These are phyloP conservation scores for Diorhabda elongata DNA, from an alignment of 1,140 invertebrate species.

Conservation along the genomic window DNA sequence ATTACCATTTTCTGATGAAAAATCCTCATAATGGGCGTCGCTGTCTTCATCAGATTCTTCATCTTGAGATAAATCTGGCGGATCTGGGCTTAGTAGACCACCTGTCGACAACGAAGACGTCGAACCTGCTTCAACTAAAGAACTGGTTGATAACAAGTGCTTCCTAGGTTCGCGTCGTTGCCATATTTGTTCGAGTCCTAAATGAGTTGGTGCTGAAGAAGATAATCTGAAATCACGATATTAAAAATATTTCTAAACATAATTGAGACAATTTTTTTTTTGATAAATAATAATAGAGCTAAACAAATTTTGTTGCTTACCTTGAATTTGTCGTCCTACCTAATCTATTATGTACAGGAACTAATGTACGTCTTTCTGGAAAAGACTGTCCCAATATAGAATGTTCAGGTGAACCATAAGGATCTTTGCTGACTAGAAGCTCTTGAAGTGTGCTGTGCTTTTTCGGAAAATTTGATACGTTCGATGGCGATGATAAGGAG, in stretches of 20 bases:
- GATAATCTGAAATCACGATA: conserved; percentile 61
- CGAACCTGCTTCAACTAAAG: conserved; percentile 77
- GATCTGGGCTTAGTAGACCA: conserved; percentile 76
- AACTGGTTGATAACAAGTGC: conserved; percentile 81
- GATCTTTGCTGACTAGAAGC: conserved; percentile 59
- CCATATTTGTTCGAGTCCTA: conserved; percentile 80
- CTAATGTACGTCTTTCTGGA: conserved; percentile 42
- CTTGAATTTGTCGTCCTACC: conserved; percentile 16
- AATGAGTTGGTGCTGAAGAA: conserved; percentile 77
- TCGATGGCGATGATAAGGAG: conserved; percentile 26
- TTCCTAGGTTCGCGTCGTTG: conserved; percentile 76
- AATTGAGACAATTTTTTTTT: neutral
- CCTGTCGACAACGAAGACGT: conserved; percentile 82
- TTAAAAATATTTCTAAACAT: neutral
- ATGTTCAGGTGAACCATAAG: conserved; percentile 53
- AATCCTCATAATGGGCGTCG: conserved; percentile 82
- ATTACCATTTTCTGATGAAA: conserved; percentile 72
- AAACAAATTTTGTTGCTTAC: neutral
- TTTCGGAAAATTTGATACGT: conserved; percentile 49
- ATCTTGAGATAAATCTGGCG: conserved; percentile 76
- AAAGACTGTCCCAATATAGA: conserved; percentile 57
- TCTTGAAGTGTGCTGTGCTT: conserved; percentile 58
- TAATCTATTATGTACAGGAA: conserved; percentile 23
- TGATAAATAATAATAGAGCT: neutral
- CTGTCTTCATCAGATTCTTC: conserved; percentile 76